Conservation (phyloP, 2,113 vertebrate genomes). For the Speoplatyrhinus poulsoni region DNA sequence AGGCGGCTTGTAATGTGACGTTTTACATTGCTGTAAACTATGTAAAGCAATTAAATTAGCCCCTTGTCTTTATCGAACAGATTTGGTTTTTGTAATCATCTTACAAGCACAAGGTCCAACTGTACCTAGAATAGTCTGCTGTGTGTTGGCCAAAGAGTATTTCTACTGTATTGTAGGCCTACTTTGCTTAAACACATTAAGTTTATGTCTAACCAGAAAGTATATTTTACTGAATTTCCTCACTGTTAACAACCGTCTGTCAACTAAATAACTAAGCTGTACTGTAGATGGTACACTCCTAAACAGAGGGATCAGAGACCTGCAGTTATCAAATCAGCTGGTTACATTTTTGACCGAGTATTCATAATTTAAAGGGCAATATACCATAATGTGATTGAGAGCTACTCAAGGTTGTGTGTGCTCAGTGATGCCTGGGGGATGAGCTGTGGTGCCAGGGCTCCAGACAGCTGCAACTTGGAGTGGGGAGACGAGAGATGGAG, state of each 20-base stretch:
- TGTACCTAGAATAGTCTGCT: slow-evolving; percentile 12
- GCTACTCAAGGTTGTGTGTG: slow-evolving; percentile 76
- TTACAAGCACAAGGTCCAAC: slow-evolving; percentile 2
- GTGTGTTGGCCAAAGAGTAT: not conserved
- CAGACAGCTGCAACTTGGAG: slow-evolving; percentile 76
- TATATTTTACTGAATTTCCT: no score
- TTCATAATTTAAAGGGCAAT: slow-evolving; percentile 6
- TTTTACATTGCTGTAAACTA: no score
- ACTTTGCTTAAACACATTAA: no score
- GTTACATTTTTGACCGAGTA: no score
- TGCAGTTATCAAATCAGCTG: not conserved
- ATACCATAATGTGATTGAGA: not conserved
- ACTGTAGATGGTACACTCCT: no score
- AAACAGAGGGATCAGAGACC: no score
- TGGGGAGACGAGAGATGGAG: slow-evolving; percentile 80
- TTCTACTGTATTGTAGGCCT: not conserved
- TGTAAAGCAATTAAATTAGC: no score
- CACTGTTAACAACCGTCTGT: no score
- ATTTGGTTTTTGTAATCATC: not conserved
- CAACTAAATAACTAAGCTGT: no score
- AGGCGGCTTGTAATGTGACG: no score
- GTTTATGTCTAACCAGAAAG: no score
- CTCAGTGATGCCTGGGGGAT: slow-evolving; percentile 71
- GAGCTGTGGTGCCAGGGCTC: slow-evolving; percentile 64
- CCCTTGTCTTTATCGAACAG: not conserved